Percentiles rank a stretch among this genome's conserved stretches.
phyloP scores from a whole-genome alignment of 2,888 invertebrate species.

The Choristoneura rosaceana region DNA sequence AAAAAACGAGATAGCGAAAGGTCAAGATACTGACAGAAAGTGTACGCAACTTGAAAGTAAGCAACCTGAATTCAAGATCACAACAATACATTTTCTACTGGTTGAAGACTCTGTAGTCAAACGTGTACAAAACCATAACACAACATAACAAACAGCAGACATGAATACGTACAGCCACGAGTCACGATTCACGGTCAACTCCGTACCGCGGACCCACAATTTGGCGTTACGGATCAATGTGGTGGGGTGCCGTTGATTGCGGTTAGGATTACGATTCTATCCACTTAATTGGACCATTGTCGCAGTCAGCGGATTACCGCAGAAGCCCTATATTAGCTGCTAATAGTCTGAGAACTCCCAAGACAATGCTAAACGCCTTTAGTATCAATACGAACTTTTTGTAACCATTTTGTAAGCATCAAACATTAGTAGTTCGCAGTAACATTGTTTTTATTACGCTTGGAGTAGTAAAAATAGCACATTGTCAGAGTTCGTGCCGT shows the following conservation, averaged over 20 bases:
- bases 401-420: constrained; percentile 1
- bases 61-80: not conserved
- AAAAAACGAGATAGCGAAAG: too few species aligned
- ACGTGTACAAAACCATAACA: not conserved
- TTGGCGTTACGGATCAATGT: constrained; percentile 18
- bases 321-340: constrained; percentile 39
- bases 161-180: not conserved
- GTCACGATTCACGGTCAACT: constrained; percentile 11
- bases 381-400: constrained; percentile 31
- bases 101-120: not conserved
- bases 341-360: constrained; percentile 35
- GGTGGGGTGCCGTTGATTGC: constrained; percentile 28
- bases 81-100: not conserved
- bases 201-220: constrained; percentile 2
- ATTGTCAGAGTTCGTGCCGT: not conserved
- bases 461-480: not conserved
- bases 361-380: constrained; percentile 32
- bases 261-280: constrained; percentile 30
- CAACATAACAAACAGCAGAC: not conserved
- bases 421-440: not conserved
- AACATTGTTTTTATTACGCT: constrained; percentile 5
- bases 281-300: constrained; percentile 36
- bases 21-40: not conserved
- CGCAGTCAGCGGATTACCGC: constrained; percentile 32
- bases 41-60: not conserved